Evolutionary conservation across 2,797 vertebrate species (phyloP), one percentile per base, ranked within the genome.

Genomic region (Catharus ustulatus): DNA sequence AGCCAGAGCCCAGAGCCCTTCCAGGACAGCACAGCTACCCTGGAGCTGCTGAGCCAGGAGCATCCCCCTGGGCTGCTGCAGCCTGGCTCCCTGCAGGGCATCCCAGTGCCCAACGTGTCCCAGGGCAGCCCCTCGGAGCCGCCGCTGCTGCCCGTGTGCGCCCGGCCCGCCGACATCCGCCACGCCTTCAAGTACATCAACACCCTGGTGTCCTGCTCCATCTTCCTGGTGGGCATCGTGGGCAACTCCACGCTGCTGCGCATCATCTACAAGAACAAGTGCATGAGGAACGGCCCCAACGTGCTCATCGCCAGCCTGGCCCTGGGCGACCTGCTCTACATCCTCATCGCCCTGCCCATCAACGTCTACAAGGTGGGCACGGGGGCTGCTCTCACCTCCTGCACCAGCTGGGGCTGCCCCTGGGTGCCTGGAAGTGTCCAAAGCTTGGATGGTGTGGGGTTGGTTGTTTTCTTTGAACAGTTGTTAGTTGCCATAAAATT

Each of bases 201-300:
- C 96, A 99, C 98, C 48, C 90, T 98, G 13, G 97, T 99, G 82
- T 98, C 98, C 95, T 98, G 98, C 94, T 84, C 98, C 73, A 99
- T 99, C 96, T 99, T 99, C 78, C 76, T 98, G 15, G 98, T 99
- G 54, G 99, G 99, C 13, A 98, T 99, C 94, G 97, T 99, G 1
- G 99, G 99, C n/a, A 99, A 99, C 96, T 98, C 98, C 9, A 98
- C 99, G 1, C 98, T 99, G 82, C 98, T 99, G 72, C 97, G 98
- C 94, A 99, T 99, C 97, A 99, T 99, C 80, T 99, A 99, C 94
- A 98, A 99, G 97, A 99, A 99, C 97, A 99, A 99, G 96, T 98
- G 98, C 84, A 99, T 99, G 99, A 98, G 99, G 95, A 99, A 99
- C 0, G 98, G 99, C 26, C 99, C 99, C 13, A 99, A 99, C 1